Percentiles rank a stretch among this genome's conserved stretches.
These are phyloP conservation scores for Leptoteleia sp. DNA, from an alignment of 1,140 invertebrate genomes.

Conservation along the genomic window DNA sequence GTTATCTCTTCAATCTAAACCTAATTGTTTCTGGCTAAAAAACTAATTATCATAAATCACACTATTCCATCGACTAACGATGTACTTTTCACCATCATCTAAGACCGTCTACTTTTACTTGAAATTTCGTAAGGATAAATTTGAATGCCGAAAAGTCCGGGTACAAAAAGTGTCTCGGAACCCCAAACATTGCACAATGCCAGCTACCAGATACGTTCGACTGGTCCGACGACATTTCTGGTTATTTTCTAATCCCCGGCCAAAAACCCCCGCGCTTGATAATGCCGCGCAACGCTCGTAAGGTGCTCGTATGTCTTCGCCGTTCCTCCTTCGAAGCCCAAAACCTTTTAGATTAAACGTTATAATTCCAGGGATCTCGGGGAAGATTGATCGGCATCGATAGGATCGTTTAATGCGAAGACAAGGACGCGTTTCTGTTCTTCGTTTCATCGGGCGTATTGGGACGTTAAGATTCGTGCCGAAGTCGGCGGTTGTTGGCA, in stretches of 20 bases:
- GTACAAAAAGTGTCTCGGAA: conserved; percentile 2
- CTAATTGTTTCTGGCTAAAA: neutral
- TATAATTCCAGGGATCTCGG: conserved; percentile 55
- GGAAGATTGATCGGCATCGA: conserved; percentile 62
- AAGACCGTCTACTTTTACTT: conserved; percentile 13
- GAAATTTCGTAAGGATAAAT: conserved; percentile 4
- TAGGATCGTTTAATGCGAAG: conserved; percentile 61
- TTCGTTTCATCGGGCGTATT: conserved; percentile 31
- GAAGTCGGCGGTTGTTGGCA: conserved; percentile 61
- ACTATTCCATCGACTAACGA: neutral
- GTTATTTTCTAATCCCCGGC: conserved; percentile 44
- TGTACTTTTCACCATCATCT: neutral
- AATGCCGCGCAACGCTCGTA: conserved; percentile 9
- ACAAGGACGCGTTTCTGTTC: conserved; percentile 47
- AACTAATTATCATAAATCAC: conserved; percentile 1
- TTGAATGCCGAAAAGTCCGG: neutral
- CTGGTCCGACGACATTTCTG: conserved; percentile 36
- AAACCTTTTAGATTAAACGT: conserved; percentile 62
- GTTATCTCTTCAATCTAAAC: too few relatives aligned
- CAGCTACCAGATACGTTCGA: conserved; percentile 3
- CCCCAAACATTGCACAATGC: conserved; percentile 14
- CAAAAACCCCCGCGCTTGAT: conserved; percentile 39
- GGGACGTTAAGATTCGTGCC: conserved; percentile 52
- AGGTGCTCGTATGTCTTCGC: conserved; percentile 34
- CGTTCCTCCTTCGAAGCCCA: conserved; percentile 15